These are phyloP conservation scores for Brienomyrus longianalis DNA, from an alignment of 2,113 vertebrate species.

Conservation along the genomic window DNA sequence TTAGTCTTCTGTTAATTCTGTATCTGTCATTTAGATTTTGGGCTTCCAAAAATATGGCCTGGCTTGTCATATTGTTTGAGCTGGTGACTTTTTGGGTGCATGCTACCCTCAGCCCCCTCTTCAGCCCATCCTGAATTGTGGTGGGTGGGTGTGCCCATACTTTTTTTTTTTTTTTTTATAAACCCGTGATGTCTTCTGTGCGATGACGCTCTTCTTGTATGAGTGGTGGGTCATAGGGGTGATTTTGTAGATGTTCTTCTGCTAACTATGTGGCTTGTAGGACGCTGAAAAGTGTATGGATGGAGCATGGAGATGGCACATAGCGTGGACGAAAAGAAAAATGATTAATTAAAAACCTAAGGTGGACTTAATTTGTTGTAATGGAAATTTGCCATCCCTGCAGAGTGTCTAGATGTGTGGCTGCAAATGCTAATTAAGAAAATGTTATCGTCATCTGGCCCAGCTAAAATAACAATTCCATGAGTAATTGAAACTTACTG, in stretches of 20 bases:
- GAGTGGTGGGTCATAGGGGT: neutral
- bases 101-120: neutral
- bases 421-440: slow-evolving; percentile 35
- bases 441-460: slow-evolving; percentile 35
- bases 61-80: neutral
- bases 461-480: slow-evolving; percentile 24
- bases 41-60: neutral
- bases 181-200: neutral
- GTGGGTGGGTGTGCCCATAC: neutral
- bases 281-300: neutral
- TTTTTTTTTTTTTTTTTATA: neutral
- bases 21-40: slow-evolving; percentile 7
- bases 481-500: slow-evolving; percentile 31
- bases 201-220: neutral
- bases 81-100: neutral
- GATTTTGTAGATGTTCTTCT: neutral
- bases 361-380: slow-evolving; percentile 32
- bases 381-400: slow-evolving; percentile 36
- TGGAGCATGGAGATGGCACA: neutral
- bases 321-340: neutral
- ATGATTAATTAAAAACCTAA: slow-evolving; percentile 28
- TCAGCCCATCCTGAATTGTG: neutral
- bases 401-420: slow-evolving; percentile 26
- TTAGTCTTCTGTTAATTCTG: neutral
- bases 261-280: neutral